Evolutionary conservation across 2,888 invertebrate genomes (phyloP).

Genomic region (Sceliomorpha sp.): DNA sequence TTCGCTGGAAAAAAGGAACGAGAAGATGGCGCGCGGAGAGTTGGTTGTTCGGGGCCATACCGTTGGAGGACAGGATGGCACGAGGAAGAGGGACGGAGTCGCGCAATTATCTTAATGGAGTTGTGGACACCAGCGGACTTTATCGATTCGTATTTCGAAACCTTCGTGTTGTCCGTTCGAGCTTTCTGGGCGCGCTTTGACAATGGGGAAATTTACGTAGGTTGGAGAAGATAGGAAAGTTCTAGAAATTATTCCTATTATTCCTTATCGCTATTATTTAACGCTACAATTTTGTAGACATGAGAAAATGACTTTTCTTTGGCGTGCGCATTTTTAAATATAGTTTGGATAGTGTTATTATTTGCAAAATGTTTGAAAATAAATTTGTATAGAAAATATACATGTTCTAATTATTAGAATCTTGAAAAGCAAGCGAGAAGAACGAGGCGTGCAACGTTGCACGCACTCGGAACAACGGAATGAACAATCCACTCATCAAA

Average conservation of each 20-base stretch:
- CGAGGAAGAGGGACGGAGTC: constrained; percentile 25
- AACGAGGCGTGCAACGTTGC: constrained; percentile 54
- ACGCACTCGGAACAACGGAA: constrained; percentile 67
- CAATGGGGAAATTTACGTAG: constrained; percentile 3
- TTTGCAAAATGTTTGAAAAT: too few species aligned
- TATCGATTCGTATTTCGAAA: constrained; percentile 67
- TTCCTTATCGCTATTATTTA: too few species aligned
- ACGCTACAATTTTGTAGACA: too few species aligned
- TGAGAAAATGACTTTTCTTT: too few species aligned
- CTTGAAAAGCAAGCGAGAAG: constrained; percentile 41
- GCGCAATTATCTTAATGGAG: constrained; percentile 78
- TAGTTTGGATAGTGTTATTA: too few species aligned
- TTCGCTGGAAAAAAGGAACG: constrained; percentile 42
- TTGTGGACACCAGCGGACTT: constrained; percentile 68
- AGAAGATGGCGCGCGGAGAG: not conserved
- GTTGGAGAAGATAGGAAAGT: too few species aligned
- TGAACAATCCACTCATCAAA: constrained; percentile 78
- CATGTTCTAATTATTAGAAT: constrained; percentile 52
- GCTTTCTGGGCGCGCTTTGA: constrained; percentile 13
- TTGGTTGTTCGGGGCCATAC: constrained; percentile 15
- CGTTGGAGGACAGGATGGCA: constrained; percentile 2
- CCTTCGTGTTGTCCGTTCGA: constrained; percentile 32
- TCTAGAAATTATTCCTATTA: too few species aligned
- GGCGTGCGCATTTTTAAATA: too few species aligned
- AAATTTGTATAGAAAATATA: too few species aligned